Conservation (phyloP, 2,113 vertebrate species). For the Dissostichus mawsoni region DNA sequence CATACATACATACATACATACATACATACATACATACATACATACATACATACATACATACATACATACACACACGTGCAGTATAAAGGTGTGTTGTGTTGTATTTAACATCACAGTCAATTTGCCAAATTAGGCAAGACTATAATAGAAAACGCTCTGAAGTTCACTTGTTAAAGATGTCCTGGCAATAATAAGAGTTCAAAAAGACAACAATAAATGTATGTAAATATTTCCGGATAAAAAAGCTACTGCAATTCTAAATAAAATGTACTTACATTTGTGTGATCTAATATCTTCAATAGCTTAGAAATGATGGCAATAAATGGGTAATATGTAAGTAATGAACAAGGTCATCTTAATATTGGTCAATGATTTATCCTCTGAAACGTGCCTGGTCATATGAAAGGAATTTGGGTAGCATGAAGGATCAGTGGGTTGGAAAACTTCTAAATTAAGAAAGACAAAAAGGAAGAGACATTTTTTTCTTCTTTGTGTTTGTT, state of each 20-base stretch:
- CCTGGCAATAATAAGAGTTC: too few relatives aligned
- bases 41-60: constrained; percentile 10
- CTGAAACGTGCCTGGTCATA: not conserved
- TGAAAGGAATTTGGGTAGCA: constrained; percentile 18
- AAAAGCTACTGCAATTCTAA: not conserved
- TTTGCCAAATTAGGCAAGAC: not conserved
- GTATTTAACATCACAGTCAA: not conserved
- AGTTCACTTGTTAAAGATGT: not conserved
- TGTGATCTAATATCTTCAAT: not conserved
- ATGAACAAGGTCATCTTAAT: not conserved
- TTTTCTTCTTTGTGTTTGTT: constrained; percentile 67
- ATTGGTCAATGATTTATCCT: not conserved
- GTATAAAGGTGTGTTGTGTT: not conserved
- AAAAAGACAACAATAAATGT: not conserved
- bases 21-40: constrained; percentile 9
- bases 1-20: constrained; percentile 2
- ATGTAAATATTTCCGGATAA: not conserved
- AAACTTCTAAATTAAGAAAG: constrained; percentile 71
- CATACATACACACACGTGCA: not conserved
- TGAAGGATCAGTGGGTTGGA: constrained; percentile 51
- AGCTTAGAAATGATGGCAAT: not conserved
- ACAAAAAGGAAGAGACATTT: constrained; percentile 19
- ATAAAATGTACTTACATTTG: not conserved
- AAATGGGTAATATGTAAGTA: not conserved
- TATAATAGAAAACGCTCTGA: not conserved